Base-by-base conservation (phyloP, 1,140 invertebrate genomes). In the Trypoxylus dichotomus region DNA sequence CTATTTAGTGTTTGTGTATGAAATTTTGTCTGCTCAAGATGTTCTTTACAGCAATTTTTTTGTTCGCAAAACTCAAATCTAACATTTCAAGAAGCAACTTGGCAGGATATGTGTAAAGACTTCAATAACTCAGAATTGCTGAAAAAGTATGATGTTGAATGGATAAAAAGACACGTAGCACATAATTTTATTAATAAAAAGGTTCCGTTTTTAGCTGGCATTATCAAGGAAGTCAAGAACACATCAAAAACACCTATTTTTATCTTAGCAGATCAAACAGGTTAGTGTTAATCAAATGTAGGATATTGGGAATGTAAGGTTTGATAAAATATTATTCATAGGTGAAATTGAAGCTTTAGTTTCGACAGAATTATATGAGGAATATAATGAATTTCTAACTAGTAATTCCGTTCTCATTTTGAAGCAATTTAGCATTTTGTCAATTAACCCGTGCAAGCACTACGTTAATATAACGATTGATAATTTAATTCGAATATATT, bases 401-500 rank as follows among this genome's bases (percentile, higher is more conserved):
- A 29, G 21, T 8, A 24, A 29, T 68, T 68, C 60, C 8, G 60
- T 68, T 13, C 24, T 68, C 3, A 29, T 68, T 27, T 13, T 68
- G 27, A 68, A 68, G 15, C 60, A 27, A 68, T 68, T 68, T 68
- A 68, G 60, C 21, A 25, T 68, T 1, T 24, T 68, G 5, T 27
- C 60, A 0, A 24, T 68, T 29, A 68, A 13, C 15, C 3, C 60
- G 10, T 24, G 2, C 24, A 68, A 68, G 27, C 60, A 68, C 27
- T 68, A 68, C 24, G 60, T 68, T 5, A 68, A 68, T n/a, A 68
- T 68, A 21, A 68, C 60, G 3, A 68, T 13, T 5, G 27, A 68
- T 68, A 68, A 68, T 68, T 68, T 68, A 29, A 27, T 68, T 6
- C 24, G 60, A 29, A 68, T 68, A 68, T 68, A 68, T 68, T 68